Evolutionary conservation across 2,888 invertebrate genomes (phyloP), one percentile per base, ranked within the genome.

Genomic region (Drosophila suboccidentalis): DNA sequence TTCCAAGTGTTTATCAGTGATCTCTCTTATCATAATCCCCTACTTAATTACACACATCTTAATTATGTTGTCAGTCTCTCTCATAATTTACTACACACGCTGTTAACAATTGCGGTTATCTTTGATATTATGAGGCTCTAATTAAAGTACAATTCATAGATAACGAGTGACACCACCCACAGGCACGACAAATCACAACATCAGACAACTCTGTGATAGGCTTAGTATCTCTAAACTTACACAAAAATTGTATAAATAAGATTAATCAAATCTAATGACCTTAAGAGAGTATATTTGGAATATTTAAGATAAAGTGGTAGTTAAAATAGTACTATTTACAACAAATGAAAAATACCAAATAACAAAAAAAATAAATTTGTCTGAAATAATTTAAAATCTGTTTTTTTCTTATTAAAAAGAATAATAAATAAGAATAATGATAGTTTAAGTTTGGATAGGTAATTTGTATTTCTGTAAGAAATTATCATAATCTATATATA

Each of bases 61-160:
- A 72, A 77, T 77, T 57, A 72, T 34, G 39, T 62, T 73, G 55
- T 29, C 36, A 38, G 44, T 32, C 17, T 41, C 17, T 11, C 17
- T 26, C 38, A 47, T n/a, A 50, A 22, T 68, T 54, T 38, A 51
- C 17, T 47, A 34, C 44, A 80, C 78, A 74, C 61, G 61, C 59
- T 78, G 68, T 69, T 57, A 71, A 74, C 68, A 74, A 62, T 43
- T 50, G 15, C n/a, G 47, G 19, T 19, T 68, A 78, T 62, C 58
- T 59, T 0, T 15, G 4, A 5, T 49, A 47, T 39, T 43, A 34
- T 46, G 46, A 38, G 50, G 11, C 41, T 32, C n/a, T 73, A 34
- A 64, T 78, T 78, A 64, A 38, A 55, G 26, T 44, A 43, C 46
- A 36, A 39, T 54, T 60, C 51, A 34, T 19, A 61, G 78, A 78